Base-by-base conservation (phyloP, 2,888 invertebrate species). In the Apodemia zela region DNA sequence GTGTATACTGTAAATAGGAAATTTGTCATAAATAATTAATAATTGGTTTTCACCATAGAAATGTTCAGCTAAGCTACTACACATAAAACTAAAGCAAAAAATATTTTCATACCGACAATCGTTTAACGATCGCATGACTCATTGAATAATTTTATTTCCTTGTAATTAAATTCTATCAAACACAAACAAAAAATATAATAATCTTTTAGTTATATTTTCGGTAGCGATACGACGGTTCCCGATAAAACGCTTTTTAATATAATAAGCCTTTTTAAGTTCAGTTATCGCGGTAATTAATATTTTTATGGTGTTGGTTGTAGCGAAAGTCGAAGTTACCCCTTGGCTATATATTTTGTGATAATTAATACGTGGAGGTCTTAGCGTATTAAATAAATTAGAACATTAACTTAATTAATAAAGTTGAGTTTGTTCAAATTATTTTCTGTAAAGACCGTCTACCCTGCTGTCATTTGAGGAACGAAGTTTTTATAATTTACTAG, bases 221-320 rank as follows among this genome's bases (percentile, higher is more conserved):
- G 54, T 57, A 29, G 54, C 54, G 54, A 57, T 57, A 57, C 29
- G 29, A 15, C 54, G n/a, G 25, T 29, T n/a, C 1, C 13, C 54
- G 54, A 57, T 57, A 57, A 57, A 29, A 25, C 2, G 33, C 25
- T 57, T 57, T 75, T 75, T 78, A 75, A 76, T 75, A 75, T 74
- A 72, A 66, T 75, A 77, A 75, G 68, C 69, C 71, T 72, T 73
- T 75, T 73, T 72, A 69, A 73, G 73, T 74, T 73, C 71, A 79
- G 76, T 85, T 85, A 85, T 85, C 83, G 80, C 67, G 60, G 75
- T 85, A 85, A 85, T 86, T 85, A 85, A 82, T 84, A 84, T 80
- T 86, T 85, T 85, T 81, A 84, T 80, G 74, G 75, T 73, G 72
- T 73, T 68, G 69, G 67, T 63, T 69, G 69, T 70, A 67, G 64